phyloP scores from a whole-genome alignment of 2,888 invertebrate species.

The Acronicta aceris region DNA sequence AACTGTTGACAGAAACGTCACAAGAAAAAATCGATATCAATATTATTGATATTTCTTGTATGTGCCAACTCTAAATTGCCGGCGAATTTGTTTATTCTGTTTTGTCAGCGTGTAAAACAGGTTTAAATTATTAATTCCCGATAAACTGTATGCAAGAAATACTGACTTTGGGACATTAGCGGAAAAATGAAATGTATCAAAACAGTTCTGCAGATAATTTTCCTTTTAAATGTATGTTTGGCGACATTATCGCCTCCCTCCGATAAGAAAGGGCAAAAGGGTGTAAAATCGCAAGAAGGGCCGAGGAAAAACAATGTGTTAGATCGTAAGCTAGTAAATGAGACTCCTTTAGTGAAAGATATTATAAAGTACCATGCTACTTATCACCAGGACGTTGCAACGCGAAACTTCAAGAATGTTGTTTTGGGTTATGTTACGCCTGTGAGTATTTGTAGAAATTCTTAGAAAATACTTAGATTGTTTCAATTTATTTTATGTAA shows the following conservation, averaged over 20 bases:
- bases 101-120: neutral
- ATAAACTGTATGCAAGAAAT: constrained; percentile 16
- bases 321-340: constrained; percentile 91
- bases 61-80: constrained; percentile 44
- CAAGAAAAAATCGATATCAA: constrained; percentile 43
- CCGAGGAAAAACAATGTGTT: constrained; percentile 91
- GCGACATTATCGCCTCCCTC: constrained; percentile 84
- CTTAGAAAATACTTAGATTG: neutral
- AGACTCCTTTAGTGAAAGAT: constrained; percentile 91
- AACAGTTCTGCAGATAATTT: constrained; percentile 72
- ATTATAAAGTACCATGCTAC: constrained; percentile 93
- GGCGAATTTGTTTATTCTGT: constrained; percentile 40
- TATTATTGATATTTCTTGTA: constrained; percentile 39
- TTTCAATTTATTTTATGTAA: neutral
- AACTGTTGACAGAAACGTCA: constrained; percentile 23
- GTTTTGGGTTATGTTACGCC: constrained; percentile 97
- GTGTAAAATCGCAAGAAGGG: constrained; percentile 87
- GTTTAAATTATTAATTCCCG: constrained; percentile 17
- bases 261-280: constrained; percentile 83
- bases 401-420: constrained; percentile 92
- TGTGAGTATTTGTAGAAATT: constrained; percentile 76
- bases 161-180: constrained; percentile 6
- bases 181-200: constrained; percentile 77
- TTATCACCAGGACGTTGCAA: constrained; percentile 92
- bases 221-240: constrained; percentile 77